A percentile compares a stretch with the other conserved stretches of the same genome.
Conservation (phyloP, 35 echinoderm and acorn worm genomes). For the Ophioderma brevispina region DNA sequence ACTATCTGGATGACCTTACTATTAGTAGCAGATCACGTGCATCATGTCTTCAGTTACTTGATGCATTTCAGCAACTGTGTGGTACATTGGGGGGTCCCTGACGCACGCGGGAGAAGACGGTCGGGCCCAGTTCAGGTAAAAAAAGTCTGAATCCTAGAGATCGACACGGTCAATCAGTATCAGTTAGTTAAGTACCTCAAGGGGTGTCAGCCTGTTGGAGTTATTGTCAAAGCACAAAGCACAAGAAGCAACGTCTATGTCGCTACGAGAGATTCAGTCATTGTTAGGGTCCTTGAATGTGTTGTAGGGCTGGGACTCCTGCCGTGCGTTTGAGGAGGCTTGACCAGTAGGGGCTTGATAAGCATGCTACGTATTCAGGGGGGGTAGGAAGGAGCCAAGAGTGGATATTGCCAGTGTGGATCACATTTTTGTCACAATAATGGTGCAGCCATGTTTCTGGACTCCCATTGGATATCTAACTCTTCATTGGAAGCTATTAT, state of each 20-base stretch:
- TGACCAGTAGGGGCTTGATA: neutral
- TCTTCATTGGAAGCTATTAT: no score
- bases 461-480: no score
- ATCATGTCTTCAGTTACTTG: neutral
- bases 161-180: no score
- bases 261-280: neutral
- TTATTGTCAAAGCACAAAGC: neutral
- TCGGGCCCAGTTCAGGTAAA: neutral
- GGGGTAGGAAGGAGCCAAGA: no score
- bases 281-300: neutral
- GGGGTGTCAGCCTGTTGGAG: neutral
- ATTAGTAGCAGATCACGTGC: neutral
- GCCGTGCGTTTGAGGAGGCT: neutral
- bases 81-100: slow-evolving; percentile 34
- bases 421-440: neutral
- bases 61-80: slow-evolving; percentile 19
- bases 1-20: neutral
- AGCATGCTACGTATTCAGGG: neutral
- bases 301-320: neutral
- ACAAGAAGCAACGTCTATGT: neutral
- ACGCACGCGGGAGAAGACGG: slow-evolving; percentile 10
- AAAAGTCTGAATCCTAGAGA: neutral
- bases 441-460: no score
- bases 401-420: no score
- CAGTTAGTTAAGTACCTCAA: neutral